Evolutionary conservation across 2,888 invertebrate genomes (phyloP), one percentile per base, ranked within the genome.

Genomic region (Ennomos fuscantarius): DNA sequence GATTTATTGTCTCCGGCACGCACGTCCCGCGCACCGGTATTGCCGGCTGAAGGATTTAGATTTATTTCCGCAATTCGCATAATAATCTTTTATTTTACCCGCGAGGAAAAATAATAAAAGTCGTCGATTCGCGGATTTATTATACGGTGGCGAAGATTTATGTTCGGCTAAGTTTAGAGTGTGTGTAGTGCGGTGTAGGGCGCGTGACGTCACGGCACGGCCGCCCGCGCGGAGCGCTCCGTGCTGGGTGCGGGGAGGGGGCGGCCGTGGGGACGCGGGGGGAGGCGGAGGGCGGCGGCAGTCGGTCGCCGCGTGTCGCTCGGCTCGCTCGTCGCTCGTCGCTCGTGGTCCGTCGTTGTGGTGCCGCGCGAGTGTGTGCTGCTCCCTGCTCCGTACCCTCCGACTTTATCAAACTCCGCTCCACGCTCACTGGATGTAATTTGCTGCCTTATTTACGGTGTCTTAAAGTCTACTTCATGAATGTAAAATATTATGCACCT

Each of bases 71-170:
- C 56, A 47, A 43, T 47, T 51, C 56, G 46, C 51, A 47, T 57
- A 43, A 57, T 57, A 47, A 51, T 32, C 33, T 57, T 56, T 57
- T 57, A 51, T 47, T 57, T 51, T 43, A 9, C 37, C 46, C 39
- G 35, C 39, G 13, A 48, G 39, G 15, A 34, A 43, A 57, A 51
- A 52, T 43, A 57, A 47, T 57, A 57, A 57, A 51, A 57, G 57
- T 52, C 57, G 40, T 57, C 52, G 47, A 57, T 57, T 57, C 35
- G 43, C 43, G 47, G 52, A 57, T 57, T 57, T 57, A 57, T 57
- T 52, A 37, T 46, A 39, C 35, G 47, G 12, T 31, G 13, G 8
- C 33, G 47, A 47, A 40, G 57, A 57, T 57, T 57, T 48, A 52
- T 57, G 57, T 52, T 47, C 43, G 42, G 11, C 39, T 37, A 34